Percentiles rank a stretch among this genome's conserved stretches.
phyloP scores from a whole-genome alignment of 2,888 invertebrate genomes.

The Eupithecia insigniata region DNA sequence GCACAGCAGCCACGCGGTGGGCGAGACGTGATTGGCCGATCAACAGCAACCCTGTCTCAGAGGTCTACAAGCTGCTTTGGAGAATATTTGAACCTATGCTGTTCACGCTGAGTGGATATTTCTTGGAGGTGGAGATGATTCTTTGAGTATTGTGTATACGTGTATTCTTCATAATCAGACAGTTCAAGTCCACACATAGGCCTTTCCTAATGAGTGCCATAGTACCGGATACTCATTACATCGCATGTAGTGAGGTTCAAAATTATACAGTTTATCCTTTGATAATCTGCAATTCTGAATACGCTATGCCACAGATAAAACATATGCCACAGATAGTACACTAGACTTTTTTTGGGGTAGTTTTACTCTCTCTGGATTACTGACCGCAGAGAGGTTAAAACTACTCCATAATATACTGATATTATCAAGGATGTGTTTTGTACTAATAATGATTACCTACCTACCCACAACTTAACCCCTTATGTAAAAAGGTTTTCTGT shows the following conservation, averaged over 20 bases:
- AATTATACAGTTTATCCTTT: neutral
- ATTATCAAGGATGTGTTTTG: too few relatives aligned
- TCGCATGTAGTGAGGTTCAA: neutral
- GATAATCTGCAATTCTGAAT: neutral
- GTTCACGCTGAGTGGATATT: slow-evolving; percentile 77
- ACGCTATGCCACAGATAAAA: too few relatives aligned
- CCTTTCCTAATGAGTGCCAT: neutral
- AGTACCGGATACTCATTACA: neutral
- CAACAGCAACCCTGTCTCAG: slow-evolving; percentile 73
- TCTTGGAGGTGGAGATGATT: slow-evolving; percentile 64
- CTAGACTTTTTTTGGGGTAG: too few relatives aligned
- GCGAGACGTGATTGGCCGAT: slow-evolving; percentile 72
- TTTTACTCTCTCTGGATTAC: too few relatives aligned
- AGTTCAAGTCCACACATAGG: neutral
- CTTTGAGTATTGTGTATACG: neutral
- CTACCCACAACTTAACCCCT: too few relatives aligned
- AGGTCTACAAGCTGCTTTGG: slow-evolving; percentile 75
- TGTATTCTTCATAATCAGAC: neutral
- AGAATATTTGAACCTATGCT: slow-evolving; percentile 77
- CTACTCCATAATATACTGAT: too few relatives aligned
- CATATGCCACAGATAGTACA: too few relatives aligned
- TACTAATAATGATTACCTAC: too few relatives aligned
- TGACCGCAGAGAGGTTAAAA: too few relatives aligned
- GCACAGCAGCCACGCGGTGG: slow-evolving; percentile 76
- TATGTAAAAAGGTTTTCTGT: too few relatives aligned